Percentiles rank a stretch among this genome's conserved stretches.
phyloP scores from a whole-genome alignment of 2,113 vertebrate genomes.

The Neomonachus schauinslandi region DNA sequence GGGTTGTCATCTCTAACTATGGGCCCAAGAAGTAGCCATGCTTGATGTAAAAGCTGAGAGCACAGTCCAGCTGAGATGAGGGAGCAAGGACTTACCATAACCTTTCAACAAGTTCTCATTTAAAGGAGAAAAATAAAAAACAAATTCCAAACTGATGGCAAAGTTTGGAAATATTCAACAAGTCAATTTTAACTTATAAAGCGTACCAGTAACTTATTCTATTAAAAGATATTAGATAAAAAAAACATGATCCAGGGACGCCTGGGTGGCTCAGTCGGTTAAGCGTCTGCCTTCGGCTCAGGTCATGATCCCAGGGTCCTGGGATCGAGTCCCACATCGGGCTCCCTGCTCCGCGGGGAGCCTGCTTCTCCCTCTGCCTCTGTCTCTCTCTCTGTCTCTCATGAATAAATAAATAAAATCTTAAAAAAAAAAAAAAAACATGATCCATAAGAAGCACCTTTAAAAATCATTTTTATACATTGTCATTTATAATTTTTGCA shows the following conservation, averaged over 20 bases:
- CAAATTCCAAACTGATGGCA: not conserved
- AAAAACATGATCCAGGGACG: not conserved
- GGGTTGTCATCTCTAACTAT: not conserved
- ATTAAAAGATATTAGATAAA: not conserved
- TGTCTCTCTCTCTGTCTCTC: too few species aligned
- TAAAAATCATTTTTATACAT: not conserved
- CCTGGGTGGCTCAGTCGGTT: too few species aligned
- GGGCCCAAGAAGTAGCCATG: not conserved
- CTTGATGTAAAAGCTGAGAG: not conserved
- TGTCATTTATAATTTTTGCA: not conserved
- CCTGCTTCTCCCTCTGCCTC: too few species aligned
- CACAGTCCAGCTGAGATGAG: not conserved
- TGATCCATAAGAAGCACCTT: not conserved
- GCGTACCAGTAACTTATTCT: not conserved
- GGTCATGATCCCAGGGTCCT: too few species aligned
- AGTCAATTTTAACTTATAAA: slow-evolving; percentile 5
- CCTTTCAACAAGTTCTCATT: not conserved
- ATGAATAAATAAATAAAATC: too few species aligned
- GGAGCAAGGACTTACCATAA: not conserved
- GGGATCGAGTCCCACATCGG: too few species aligned
- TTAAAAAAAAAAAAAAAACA: not conserved
- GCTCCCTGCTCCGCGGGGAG: too few species aligned
- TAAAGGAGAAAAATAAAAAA: not conserved
- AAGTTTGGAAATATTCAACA: not conserved
- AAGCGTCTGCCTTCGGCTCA: too few species aligned